Evolutionary conservation across 2,113 vertebrate species (phyloP).

Genomic region (Passer montanus): DNA sequence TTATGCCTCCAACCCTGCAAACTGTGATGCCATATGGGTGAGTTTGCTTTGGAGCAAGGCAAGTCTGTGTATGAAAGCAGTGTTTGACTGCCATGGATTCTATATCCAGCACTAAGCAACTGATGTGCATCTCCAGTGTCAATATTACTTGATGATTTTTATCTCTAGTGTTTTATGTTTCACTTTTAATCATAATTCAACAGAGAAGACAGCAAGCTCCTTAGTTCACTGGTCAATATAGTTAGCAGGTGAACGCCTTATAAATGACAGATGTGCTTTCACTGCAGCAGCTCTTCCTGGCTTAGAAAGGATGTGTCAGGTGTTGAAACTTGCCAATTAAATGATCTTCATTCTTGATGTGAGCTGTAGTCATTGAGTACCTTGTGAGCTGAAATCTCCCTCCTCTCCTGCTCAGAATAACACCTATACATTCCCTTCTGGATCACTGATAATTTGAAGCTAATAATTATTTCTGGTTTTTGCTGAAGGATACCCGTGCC

Average conservation of each 20-base stretch:
- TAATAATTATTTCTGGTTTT: neutral
- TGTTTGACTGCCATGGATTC: neutral
- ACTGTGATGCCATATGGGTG: accelerated
- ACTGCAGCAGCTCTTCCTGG: neutral
- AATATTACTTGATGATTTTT: neutral
- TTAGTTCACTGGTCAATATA: neutral
- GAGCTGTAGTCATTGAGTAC: neutral
- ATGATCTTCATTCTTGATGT: slow-evolving; percentile 5
- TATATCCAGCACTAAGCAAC: neutral
- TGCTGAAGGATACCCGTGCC: neutral
- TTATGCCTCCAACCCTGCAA: neutral
- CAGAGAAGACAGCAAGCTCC: neutral
- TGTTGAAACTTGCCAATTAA: slow-evolving; percentile 48
- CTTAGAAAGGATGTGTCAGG: neutral
- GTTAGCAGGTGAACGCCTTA: neutral
- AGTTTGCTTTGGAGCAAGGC: neutral
- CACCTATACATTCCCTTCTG: neutral
- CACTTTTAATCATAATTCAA: slow-evolving; percentile 41
- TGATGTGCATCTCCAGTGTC: neutral
- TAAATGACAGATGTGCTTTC: neutral
- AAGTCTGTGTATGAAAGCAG: neutral
- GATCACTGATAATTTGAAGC: neutral
- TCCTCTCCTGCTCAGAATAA: neutral
- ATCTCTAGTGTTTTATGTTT: neutral
- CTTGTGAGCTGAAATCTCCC: neutral